These are phyloP conservation scores for Drosophila obscura DNA, from an alignment of 1,140 invertebrate species.

Conservation along the genomic window DNA sequence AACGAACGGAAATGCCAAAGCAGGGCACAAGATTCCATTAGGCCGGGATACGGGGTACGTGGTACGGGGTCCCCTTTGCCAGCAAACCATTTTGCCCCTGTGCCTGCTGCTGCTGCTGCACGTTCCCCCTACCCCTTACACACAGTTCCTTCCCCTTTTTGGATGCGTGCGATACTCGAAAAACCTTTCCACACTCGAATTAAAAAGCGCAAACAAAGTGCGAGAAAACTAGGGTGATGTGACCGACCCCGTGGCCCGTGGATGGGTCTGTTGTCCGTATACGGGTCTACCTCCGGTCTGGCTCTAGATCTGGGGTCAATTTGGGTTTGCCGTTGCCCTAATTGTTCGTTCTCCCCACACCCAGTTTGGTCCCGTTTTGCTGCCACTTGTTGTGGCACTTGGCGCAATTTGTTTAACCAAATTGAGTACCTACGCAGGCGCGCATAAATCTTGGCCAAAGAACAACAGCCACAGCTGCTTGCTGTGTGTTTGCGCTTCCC, in stretches of 20 bases:
- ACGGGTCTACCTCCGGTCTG: slow-evolving; percentile 3
- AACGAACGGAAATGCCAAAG: slow-evolving; percentile 38
- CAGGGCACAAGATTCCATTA: slow-evolving; percentile 44
- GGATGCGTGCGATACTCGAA: slow-evolving; percentile 49
- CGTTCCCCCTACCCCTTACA: slow-evolving; percentile 1
- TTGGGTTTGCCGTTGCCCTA: slow-evolving; percentile 55
- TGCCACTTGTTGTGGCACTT: slow-evolving; percentile 48
- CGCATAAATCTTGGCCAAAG: slow-evolving; percentile 63
- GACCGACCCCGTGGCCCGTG: background rate
- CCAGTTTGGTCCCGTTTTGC: background rate
- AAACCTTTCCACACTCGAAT: slow-evolving; percentile 56
- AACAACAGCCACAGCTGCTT: slow-evolving; percentile 11
- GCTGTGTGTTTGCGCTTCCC: too few species aligned
- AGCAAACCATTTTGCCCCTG: too few species aligned
- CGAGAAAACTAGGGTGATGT: slow-evolving; percentile 12
- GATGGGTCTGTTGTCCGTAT: slow-evolving; percentile 2
- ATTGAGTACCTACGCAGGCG: slow-evolving; percentile 51
- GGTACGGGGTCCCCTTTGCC: slow-evolving; percentile 29
- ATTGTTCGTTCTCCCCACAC: slow-evolving; percentile 45
- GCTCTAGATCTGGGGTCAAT: slow-evolving; percentile 46
- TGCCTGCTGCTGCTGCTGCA: background rate
- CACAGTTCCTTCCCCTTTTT: slow-evolving; percentile 22
- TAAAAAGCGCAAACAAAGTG: slow-evolving; percentile 44
- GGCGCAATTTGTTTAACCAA: slow-evolving; percentile 70
- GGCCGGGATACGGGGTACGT: background rate